Evolutionary conservation across 2,888 invertebrate genomes (phyloP).

Genomic region (Eumerus sabulonum): DNA sequence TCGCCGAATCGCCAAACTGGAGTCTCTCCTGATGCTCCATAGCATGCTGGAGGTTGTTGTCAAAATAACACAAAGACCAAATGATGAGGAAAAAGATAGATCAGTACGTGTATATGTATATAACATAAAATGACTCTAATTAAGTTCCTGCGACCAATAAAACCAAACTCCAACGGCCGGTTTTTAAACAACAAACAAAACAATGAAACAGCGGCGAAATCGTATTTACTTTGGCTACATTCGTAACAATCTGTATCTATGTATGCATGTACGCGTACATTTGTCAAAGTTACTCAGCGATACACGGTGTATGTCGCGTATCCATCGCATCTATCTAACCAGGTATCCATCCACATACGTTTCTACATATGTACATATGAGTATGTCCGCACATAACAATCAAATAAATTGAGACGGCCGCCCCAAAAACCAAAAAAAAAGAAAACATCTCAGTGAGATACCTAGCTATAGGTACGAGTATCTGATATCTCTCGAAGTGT

Average conservation of each 20-base stretch:
- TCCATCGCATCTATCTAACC: slow-evolving; percentile 12
- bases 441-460: too few relatives aligned
- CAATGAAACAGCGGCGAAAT: slow-evolving; percentile 27
- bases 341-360: not conserved
- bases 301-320: slow-evolving; percentile 8
- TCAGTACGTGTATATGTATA: too few relatives aligned
- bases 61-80: slow-evolving; percentile 31
- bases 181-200: slow-evolving; percentile 11
- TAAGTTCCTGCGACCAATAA: slow-evolving; percentile 51
- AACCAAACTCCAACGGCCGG: slow-evolving; percentile 34
- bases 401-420: not conserved
- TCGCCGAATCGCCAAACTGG: not conserved
- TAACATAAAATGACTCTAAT: slow-evolving; percentile 42
- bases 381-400: too few relatives aligned
- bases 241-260: slow-evolving; percentile 62
- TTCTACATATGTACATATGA: too few relatives aligned
- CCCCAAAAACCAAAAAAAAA: slow-evolving; percentile 7
- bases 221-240: slow-evolving; percentile 50
- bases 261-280: slow-evolving; percentile 23
- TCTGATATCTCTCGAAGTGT: slow-evolving; percentile 5
- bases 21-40: not conserved
- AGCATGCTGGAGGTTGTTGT: not conserved
- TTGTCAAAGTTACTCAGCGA: slow-evolving; percentile 2
- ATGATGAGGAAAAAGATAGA: slow-evolving; percentile 17
- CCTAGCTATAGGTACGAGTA: not conserved